phyloP scores from a whole-genome alignment of 2,888 invertebrate genomes.

The Ptychoptera albimana region DNA sequence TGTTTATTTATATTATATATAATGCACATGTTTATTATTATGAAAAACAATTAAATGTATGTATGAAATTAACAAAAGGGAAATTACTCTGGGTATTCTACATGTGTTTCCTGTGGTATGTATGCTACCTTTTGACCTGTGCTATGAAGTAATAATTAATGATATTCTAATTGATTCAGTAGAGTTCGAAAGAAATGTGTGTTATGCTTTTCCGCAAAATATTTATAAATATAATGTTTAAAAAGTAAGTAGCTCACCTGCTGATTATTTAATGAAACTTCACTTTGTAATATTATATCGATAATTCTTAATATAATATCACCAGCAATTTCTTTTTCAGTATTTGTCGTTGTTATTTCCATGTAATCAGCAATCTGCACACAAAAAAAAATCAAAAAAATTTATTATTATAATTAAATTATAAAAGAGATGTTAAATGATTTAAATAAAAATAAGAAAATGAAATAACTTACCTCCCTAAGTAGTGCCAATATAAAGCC shows the following conservation, averaged over 20 bases:
- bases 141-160: too few species aligned
- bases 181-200: too few species aligned
- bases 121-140: too few species aligned
- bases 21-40: too few species aligned
- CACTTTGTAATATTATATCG: slow-evolving; percentile 46
- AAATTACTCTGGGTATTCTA: too few species aligned
- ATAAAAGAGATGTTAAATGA: not conserved
- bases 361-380: slow-evolving; percentile 29
- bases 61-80: too few species aligned
- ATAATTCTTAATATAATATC: slow-evolving; percentile 42
- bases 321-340: slow-evolving; percentile 37
- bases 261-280: slow-evolving; percentile 52
- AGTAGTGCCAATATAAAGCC: slow-evolving; percentile 27
- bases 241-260: slow-evolving; percentile 38
- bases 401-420: slow-evolving; percentile 3
- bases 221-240: too few species aligned
- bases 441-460: not conserved
- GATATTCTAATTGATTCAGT: too few species aligned
- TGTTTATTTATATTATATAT: too few species aligned
- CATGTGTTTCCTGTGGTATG: too few species aligned
- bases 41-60: too few species aligned
- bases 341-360: slow-evolving; percentile 26
- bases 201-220: not conserved
- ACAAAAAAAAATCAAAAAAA: not conserved
- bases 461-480: slow-evolving; percentile 22